Percentiles rank a stretch among this genome's conserved stretches.
Evolutionary conservation across 2,113 vertebrate species (phyloP).

Genomic region (Halichoerus grypus): DNA sequence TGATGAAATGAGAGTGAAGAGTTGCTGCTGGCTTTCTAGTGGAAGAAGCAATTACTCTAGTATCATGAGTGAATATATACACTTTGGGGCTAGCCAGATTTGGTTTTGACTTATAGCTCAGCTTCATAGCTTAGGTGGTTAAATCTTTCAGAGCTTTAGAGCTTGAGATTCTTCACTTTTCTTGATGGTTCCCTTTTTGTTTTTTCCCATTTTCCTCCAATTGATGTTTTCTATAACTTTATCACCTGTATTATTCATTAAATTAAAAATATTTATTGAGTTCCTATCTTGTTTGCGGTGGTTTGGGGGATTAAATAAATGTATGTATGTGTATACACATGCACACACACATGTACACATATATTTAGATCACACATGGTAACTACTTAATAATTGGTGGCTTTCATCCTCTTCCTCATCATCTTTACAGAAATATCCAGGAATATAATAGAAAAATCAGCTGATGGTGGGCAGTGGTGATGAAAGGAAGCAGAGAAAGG

Average conservation of each 20-base stretch:
- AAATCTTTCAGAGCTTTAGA: conserved; percentile 2
- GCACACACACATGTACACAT: background rate
- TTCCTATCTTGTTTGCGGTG: background rate
- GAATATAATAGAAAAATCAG: background rate
- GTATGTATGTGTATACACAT: background rate
- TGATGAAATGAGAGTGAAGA: background rate
- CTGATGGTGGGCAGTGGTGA: background rate
- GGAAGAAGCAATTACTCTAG: background rate
- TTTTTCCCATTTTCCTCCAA: background rate
- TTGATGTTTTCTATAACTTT: background rate
- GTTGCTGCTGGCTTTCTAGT: background rate
- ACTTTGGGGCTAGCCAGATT: background rate
- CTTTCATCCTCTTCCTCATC: background rate
- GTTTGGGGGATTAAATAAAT: background rate
- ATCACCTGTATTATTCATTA: background rate
- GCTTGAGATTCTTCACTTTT: background rate
- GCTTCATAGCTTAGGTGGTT: background rate
- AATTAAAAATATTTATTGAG: background rate
- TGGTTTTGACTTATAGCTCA: background rate
- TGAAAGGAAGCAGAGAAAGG: background rate
- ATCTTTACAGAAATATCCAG: background rate
- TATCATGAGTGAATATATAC: background rate
- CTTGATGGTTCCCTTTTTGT: background rate
- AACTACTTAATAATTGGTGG: background rate
- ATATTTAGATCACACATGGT: background rate